phyloP scores from a whole-genome alignment of 2,888 invertebrate genomes.

The Euphydryas editha region DNA sequence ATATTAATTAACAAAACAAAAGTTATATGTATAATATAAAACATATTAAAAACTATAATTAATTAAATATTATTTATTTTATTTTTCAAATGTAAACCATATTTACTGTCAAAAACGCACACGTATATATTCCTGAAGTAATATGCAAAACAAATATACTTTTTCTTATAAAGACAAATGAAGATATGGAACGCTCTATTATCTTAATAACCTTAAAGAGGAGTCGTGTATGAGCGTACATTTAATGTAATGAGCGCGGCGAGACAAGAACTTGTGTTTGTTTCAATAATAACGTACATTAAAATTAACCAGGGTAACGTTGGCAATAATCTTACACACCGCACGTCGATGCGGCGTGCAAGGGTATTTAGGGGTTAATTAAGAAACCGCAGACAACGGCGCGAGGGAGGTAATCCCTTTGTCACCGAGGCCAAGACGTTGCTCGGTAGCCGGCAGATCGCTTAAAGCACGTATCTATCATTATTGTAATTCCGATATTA shows the following conservation, averaged over 20 bases:
- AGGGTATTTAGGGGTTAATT: constrained; percentile 81
- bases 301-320: constrained; percentile 76
- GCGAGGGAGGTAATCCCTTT: constrained; percentile 72
- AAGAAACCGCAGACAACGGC: constrained; percentile 76
- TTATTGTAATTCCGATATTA: constrained; percentile 56
- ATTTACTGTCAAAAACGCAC: neutral
- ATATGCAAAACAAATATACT: neutral
- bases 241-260: constrained; percentile 58
- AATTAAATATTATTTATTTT: too few relatives aligned
- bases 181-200: constrained; percentile 21
- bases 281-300: constrained; percentile 76
- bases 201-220: constrained; percentile 46
- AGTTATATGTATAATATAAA: too few relatives aligned
- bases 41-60: too few relatives aligned
- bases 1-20: too few relatives aligned
- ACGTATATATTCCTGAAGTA: neutral
- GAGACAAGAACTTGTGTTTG: constrained; percentile 63
- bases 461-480: constrained; percentile 48
- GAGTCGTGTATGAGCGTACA: constrained; percentile 48
- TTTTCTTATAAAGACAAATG: constrained; percentile 1
- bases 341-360: constrained; percentile 63
- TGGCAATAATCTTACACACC: constrained; percentile 76
- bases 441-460: constrained; percentile 47
- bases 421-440: constrained; percentile 71
- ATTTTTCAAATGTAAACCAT: neutral